phyloP scores from a whole-genome alignment of 2,113 vertebrate species.

The Phalacrocorax pelagicus region DNA sequence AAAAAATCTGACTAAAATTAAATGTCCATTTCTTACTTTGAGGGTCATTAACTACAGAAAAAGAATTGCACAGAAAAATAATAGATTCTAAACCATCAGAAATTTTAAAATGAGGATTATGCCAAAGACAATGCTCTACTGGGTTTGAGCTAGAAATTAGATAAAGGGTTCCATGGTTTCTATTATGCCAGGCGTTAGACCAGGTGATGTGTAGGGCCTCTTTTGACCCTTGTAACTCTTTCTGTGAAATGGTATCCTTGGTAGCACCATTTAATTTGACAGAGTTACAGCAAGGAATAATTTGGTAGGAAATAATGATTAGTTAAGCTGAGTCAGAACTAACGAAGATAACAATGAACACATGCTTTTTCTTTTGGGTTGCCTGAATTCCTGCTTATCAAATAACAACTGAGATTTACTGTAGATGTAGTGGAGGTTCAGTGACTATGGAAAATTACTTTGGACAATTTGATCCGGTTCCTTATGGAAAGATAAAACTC shows the following conservation, averaged over 20 bases:
- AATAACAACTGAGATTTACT: neutral
- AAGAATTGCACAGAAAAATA: neutral
- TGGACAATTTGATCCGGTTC: neutral
- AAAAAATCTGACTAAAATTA: constrained; percentile 4
- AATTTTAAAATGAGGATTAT: neutral
- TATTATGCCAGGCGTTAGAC: neutral
- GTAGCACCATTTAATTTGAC: neutral
- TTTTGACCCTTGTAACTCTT: neutral
- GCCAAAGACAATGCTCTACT: neutral
- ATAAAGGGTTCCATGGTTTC: neutral
- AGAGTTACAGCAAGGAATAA: neutral
- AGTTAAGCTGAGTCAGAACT: neutral
- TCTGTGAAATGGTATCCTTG: neutral
- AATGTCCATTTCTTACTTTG: neutral
- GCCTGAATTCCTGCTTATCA: neutral
- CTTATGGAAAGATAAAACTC: neutral
- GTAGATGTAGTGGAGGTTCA: neutral
- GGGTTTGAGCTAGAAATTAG: neutral
- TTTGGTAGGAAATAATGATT: neutral
- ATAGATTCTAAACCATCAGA: neutral
- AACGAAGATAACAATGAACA: neutral
- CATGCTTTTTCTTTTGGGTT: neutral
- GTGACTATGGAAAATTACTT: neutral
- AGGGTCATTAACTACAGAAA: neutral
- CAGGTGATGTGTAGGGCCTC: neutral